phyloP scores from a whole-genome alignment of 2,797 vertebrate species.

The Pseudochaenichthys georgianus region DNA sequence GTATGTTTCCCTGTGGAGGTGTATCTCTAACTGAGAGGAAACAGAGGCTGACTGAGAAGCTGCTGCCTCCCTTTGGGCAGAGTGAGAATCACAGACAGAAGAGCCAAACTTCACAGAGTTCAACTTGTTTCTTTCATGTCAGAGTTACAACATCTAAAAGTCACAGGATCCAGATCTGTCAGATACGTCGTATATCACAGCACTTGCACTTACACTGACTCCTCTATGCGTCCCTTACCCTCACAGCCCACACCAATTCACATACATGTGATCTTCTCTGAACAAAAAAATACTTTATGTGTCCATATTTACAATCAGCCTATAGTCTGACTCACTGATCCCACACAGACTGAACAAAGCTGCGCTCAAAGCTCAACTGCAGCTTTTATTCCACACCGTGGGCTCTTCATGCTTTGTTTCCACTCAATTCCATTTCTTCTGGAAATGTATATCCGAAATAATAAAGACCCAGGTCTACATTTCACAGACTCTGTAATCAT shows the following conservation, averaged over 20 bases:
- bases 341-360: slow-evolving; percentile 28
- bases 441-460: background rate
- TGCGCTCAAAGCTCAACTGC: slow-evolving; percentile 19
- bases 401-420: background rate
- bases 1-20: too few relatives aligned
- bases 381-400: background rate
- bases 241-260: background rate
- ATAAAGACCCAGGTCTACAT: background rate
- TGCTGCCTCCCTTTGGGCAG: slow-evolving; percentile 65
- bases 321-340: slow-evolving; percentile 49
- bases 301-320: slow-evolving; percentile 53
- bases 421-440: slow-evolving; percentile 13
- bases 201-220: slow-evolving; percentile 8
- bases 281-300: slow-evolving; percentile 35
- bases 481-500: background rate
- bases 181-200: slow-evolving; percentile 18
- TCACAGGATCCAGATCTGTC: slow-evolving; percentile 25
- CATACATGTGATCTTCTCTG: slow-evolving; percentile 33
- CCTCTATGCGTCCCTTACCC: slow-evolving; percentile 8
- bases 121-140: slow-evolving; percentile 26
- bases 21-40: too few relatives aligned
- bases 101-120: slow-evolving; percentile 1
- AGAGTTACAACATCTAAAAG: background rate
- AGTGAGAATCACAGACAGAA: slow-evolving; percentile 27
- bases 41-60: background rate